Evolutionary conservation across 1,140 invertebrate genomes (phyloP).

Genomic region (Copidosoma floridanum): DNA sequence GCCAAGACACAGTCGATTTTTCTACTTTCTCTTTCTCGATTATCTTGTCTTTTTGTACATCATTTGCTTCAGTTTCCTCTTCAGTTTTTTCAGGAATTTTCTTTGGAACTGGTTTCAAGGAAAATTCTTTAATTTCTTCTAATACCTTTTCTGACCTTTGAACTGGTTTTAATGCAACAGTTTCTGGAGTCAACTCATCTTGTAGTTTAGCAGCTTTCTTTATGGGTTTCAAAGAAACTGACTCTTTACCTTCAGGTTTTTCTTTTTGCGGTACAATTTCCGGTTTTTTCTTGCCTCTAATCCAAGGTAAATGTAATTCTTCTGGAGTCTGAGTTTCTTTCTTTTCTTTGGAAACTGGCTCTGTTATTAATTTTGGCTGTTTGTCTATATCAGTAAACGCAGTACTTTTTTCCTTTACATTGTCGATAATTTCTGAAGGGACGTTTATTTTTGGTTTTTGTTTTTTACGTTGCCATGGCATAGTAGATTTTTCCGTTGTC

Average conservation of each 20-base stretch:
- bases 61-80: background rate
- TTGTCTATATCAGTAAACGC: conserved; percentile 29
- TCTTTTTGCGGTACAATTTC: conserved; percentile 28
- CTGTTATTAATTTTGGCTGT: conserved; percentile 45
- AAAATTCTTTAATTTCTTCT: background rate
- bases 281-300: conserved; percentile 39
- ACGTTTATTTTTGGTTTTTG: conserved; percentile 25
- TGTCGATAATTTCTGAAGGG: conserved; percentile 23
- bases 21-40: conserved; percentile 36
- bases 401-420: conserved; percentile 35
- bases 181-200: background rate
- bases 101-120: conserved; percentile 7
- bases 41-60: conserved; percentile 48
- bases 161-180: background rate
- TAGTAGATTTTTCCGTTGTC: too few relatives aligned
- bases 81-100: conserved; percentile 16
- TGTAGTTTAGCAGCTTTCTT: conserved; percentile 35
- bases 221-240: conserved; percentile 24
- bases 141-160: background rate
- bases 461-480: conserved; percentile 20
- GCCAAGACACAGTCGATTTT: conserved; percentile 26
- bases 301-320: conserved; percentile 34
- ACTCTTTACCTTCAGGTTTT: conserved; percentile 38
- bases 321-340: conserved; percentile 33
- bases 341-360: conserved; percentile 50